Evolutionary conservation across 1,140 invertebrate species (phyloP).

Genomic region (Achroia grisella): DNA sequence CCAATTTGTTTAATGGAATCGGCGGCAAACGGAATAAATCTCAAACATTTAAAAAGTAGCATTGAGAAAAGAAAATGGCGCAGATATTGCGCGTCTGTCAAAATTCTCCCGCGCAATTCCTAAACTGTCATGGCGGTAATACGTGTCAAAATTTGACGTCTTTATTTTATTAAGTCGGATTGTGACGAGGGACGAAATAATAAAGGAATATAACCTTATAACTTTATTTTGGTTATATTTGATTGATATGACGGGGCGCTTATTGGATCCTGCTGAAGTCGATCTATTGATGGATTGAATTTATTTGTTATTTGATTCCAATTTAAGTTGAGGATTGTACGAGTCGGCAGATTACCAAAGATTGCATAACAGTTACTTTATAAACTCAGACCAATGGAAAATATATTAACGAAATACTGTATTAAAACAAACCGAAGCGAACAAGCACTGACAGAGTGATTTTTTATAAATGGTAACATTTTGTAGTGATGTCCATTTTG

Average conservation of each 20-base stretch:
- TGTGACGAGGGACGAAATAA: conserved; percentile 8
- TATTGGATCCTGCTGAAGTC: background rate
- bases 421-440: too few species aligned
- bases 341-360: too few species aligned
- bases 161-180: conserved; percentile 14
- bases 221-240: background rate
- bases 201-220: background rate
- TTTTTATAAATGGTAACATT: too few species aligned
- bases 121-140: conserved; percentile 17
- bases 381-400: too few species aligned
- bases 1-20: background rate
- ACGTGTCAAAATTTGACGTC: conserved; percentile 15
- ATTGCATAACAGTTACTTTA: background rate
- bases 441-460: too few species aligned
- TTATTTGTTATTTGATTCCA: background rate
- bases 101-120: conserved; percentile 3
- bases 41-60: conserved; percentile 1
- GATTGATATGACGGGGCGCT: background rate
- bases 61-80: background rate
- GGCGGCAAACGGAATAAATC: too few species aligned
- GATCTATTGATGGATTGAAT: background rate
- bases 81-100: too few species aligned
- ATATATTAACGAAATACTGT: too few species aligned
- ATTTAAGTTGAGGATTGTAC: too few species aligned
- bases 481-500: too few species aligned